Evolutionary conservation across 2,888 invertebrate genomes (phyloP).

Genomic region (Drosophila nigricruria): DNA sequence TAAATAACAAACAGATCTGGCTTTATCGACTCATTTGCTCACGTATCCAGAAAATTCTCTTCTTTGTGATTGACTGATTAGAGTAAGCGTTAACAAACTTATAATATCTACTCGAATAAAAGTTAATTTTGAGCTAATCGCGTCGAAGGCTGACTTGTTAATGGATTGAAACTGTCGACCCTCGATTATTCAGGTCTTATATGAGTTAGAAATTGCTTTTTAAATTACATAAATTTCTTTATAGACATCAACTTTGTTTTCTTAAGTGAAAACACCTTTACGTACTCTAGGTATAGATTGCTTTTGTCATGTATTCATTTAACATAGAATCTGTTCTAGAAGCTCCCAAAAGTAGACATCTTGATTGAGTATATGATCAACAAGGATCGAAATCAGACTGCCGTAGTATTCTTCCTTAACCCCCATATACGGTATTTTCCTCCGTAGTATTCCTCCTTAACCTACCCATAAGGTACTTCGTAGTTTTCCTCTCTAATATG

Average conservation of each 20-base stretch:
- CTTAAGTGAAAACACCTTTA: too few relatives aligned
- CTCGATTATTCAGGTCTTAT: background rate
- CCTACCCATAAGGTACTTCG: background rate
- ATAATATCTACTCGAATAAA: background rate
- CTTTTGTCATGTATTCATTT: too few relatives aligned
- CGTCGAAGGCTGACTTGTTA: background rate
- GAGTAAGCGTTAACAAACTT: background rate
- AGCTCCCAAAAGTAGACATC: background rate
- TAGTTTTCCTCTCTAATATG: background rate
- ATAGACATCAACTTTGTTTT: too few relatives aligned
- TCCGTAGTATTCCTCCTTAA: background rate
- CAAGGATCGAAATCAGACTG: background rate
- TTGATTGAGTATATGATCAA: background rate
- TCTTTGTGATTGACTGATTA: background rate
- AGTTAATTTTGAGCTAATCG: background rate
- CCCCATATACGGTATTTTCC: background rate
- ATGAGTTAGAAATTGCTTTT: background rate
- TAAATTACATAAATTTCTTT: background rate
- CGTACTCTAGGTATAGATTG: too few relatives aligned
- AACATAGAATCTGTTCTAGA: background rate
- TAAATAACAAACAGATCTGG: background rate
- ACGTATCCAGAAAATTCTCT: background rate
- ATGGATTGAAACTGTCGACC: background rate
- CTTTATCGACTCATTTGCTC: background rate
- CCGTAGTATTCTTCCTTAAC: too few relatives aligned